Conservation (phyloP, 2,888 invertebrate genomes). For the Oligia fasciuncula region DNA sequence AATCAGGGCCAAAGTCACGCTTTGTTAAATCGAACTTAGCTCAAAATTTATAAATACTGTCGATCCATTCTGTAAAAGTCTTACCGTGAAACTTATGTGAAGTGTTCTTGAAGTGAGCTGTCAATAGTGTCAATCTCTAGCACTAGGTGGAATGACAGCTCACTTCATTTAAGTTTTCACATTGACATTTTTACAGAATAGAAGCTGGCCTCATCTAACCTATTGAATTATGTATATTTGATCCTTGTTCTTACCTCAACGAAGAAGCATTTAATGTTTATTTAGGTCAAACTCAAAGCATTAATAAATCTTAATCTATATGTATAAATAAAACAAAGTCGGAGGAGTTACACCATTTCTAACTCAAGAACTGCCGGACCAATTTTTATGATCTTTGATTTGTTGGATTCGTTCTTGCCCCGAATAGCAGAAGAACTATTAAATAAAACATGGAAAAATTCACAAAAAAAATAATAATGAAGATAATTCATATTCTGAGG, state of each 20-base stretch:
- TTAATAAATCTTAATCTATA: too few species aligned
- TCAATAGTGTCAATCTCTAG: not conserved
- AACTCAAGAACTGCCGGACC: too few species aligned
- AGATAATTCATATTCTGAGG: too few species aligned
- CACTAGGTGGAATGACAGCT: not conserved
- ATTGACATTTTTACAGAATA: not conserved
- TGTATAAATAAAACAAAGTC: too few species aligned
- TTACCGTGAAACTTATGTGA: not conserved
- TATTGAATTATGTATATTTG: not conserved
- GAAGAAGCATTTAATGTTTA: not conserved
- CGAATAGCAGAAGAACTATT: too few species aligned
- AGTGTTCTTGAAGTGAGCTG: not conserved
- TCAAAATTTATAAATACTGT: slow-evolving; percentile 4
- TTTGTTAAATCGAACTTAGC: slow-evolving; percentile 28
- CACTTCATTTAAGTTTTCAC: not conserved
- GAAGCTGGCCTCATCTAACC: not conserved
- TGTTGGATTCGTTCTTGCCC: too few species aligned
- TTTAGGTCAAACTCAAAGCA: too few species aligned
- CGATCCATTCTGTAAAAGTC: not conserved
- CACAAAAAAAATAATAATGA: too few species aligned
- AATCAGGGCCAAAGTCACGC: slow-evolving; percentile 27
- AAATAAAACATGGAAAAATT: too few species aligned
- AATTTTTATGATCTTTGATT: too few species aligned
- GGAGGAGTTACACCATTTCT: too few species aligned
- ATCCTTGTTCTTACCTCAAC: not conserved